These are phyloP conservation scores for Cosmia pyralina DNA, from an alignment of 2,888 invertebrate genomes.

Conservation along the genomic window DNA sequence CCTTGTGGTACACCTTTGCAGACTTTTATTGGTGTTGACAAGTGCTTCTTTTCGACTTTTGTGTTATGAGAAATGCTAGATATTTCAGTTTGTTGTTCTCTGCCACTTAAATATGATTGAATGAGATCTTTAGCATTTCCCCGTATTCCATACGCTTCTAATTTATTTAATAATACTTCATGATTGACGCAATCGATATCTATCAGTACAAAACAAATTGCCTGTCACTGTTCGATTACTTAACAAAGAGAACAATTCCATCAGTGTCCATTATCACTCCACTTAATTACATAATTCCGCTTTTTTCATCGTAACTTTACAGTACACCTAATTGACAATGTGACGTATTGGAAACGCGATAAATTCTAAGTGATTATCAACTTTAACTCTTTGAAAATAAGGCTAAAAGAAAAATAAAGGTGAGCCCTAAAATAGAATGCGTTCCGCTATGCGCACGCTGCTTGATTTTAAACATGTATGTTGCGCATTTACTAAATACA, in stretches of 20 bases:
- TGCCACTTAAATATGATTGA: too few species aligned
- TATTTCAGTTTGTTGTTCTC: too few species aligned
- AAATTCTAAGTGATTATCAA: conserved; percentile 27
- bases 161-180: too few species aligned
- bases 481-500: conserved; percentile 70
- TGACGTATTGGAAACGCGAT: conserved; percentile 29
- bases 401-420: conserved; percentile 33
- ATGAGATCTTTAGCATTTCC: too few species aligned
- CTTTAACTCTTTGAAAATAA: conserved; percentile 38
- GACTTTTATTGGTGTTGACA: too few species aligned
- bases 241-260: conserved; percentile 54
- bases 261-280: conserved; percentile 47
- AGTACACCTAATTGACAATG: conserved; percentile 50
- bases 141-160: too few species aligned
- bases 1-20: too few species aligned
- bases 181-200: too few species aligned
- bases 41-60: too few species aligned
- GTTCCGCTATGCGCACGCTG: conserved; percentile 71
- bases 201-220: conserved; percentile 51
- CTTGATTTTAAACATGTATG: conserved; percentile 67
- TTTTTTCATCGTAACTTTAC: conserved; percentile 52
- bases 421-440: conserved; percentile 67
- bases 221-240: conserved; percentile 55
- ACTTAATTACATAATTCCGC: conserved; percentile 58
- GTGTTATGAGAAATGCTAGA: too few species aligned